These are phyloP conservation scores for Drosophila tanythrix DNA, from an alignment of 2,888 invertebrate species.

Conservation along the genomic window DNA sequence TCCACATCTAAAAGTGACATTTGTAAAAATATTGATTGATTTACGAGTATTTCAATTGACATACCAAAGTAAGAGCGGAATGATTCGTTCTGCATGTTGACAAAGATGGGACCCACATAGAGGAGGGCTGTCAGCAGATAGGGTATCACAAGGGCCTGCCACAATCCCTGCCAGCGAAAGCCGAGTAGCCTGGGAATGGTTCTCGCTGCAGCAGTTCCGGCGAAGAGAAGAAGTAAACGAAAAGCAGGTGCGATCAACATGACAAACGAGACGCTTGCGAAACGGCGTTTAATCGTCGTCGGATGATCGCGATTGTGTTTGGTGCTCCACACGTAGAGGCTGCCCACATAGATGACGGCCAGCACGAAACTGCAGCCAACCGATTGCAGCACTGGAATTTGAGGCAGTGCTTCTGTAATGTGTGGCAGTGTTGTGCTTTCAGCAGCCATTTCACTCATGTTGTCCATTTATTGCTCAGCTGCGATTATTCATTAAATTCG, in stretches of 20 bases:
- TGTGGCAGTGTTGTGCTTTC: conserved; percentile 22
- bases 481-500: conserved; percentile 27
- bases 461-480: conserved; percentile 30
- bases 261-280: conserved; percentile 93
- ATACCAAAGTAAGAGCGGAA: conserved; percentile 89
- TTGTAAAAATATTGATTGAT: neutral
- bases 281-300: conserved; percentile 93
- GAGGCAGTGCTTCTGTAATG: conserved; percentile 52
- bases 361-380: conserved; percentile 91
- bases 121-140: conserved; percentile 91
- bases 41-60: conserved; percentile 1
- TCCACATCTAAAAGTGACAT: conserved; percentile 87
- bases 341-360: conserved; percentile 92
- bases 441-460: conserved; percentile 40
- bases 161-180: conserved; percentile 89
- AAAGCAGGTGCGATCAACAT: conserved; percentile 92
- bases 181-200: conserved; percentile 90
- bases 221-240: conserved; percentile 90
- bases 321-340: conserved; percentile 94
- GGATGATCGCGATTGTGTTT: conserved; percentile 94
- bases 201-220: conserved; percentile 87
- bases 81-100: conserved; percentile 89
- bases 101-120: conserved; percentile 93
- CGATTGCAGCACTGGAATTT: conserved; percentile 87
- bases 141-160: conserved; percentile 90